phyloP scores from a whole-genome alignment of 1,140 invertebrate genomes.

The Heliconius hewitsoni region DNA sequence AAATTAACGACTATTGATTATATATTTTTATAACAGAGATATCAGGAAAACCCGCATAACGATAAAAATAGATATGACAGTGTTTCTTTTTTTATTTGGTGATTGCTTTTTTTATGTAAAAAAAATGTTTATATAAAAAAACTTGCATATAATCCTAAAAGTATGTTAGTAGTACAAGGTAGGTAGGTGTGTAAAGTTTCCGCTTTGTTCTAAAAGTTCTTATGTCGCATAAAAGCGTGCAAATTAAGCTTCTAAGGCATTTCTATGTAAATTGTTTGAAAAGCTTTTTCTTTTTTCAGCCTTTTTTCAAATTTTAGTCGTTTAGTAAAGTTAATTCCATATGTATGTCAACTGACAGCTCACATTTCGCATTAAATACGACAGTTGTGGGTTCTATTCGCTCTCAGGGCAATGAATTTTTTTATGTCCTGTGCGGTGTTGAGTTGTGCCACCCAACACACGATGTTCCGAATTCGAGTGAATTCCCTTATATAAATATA shows the following conservation, averaged over 20 bases:
- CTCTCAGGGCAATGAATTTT: too few relatives aligned
- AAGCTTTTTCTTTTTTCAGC: not conserved
- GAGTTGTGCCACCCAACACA: too few relatives aligned
- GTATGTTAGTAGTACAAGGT: constrained; percentile 2
- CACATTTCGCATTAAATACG: too few relatives aligned
- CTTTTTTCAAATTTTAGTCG: not conserved
- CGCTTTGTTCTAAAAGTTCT: not conserved
- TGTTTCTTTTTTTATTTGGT: too few relatives aligned
- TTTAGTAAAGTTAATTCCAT: not conserved
- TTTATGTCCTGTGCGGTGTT: too few relatives aligned
- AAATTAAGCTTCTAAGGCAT: not conserved
- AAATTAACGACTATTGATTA: too few relatives aligned
- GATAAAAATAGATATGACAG: not conserved
- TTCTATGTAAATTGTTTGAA: not conserved
- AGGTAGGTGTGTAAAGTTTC: not conserved
- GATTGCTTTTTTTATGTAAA: not conserved
- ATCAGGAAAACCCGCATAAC: too few relatives aligned
- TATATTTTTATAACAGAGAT: too few relatives aligned
- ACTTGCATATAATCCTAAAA: not conserved
- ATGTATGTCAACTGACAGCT: too few relatives aligned
- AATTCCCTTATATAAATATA: too few relatives aligned
- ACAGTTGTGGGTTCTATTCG: too few relatives aligned
- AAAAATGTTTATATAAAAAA: not conserved
- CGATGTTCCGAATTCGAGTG: too few relatives aligned
- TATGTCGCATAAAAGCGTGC: not conserved